Conservation (phyloP, 1,140 invertebrate genomes). For the Drosophila persimilis region DNA sequence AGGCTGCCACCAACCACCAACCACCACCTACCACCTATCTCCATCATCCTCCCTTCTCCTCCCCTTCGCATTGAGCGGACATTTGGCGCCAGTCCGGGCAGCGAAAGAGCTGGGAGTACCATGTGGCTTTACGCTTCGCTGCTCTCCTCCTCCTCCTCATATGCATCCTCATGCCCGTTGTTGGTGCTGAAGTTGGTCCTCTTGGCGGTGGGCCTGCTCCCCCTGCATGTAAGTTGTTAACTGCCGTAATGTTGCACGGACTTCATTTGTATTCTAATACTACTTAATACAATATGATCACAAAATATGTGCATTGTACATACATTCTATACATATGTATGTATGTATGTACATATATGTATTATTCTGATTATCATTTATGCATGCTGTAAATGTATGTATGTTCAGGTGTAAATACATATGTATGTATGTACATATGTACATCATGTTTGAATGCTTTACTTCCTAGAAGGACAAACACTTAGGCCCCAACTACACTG, state of each 20-base stretch:
- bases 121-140: conserved; percentile 52
- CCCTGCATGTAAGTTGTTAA: conserved; percentile 6
- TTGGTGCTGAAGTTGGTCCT: conserved; percentile 29
- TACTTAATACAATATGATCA: too few species aligned
- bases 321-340: too few species aligned
- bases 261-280: background rate
- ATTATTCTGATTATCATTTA: too few species aligned
- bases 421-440: too few species aligned
- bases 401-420: too few species aligned
- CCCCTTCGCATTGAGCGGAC: conserved; percentile 14
- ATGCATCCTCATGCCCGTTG: conserved; percentile 1
- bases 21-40: conserved; percentile 1
- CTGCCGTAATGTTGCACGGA: background rate
- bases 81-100: conserved; percentile 66
- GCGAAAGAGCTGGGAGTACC: conserved; percentile 37
- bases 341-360: too few species aligned
- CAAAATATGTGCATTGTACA: too few species aligned
- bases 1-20: conserved; percentile 24
- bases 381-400: too few species aligned
- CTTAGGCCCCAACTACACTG: too few species aligned
- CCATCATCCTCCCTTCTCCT: conserved; percentile 1
- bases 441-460: too few species aligned
- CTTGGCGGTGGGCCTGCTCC: background rate
- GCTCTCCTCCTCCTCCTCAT: conserved; percentile 30
- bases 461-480: too few species aligned